Conservation (phyloP, 2,888 invertebrate genomes). For the Lypha dubia region DNA sequence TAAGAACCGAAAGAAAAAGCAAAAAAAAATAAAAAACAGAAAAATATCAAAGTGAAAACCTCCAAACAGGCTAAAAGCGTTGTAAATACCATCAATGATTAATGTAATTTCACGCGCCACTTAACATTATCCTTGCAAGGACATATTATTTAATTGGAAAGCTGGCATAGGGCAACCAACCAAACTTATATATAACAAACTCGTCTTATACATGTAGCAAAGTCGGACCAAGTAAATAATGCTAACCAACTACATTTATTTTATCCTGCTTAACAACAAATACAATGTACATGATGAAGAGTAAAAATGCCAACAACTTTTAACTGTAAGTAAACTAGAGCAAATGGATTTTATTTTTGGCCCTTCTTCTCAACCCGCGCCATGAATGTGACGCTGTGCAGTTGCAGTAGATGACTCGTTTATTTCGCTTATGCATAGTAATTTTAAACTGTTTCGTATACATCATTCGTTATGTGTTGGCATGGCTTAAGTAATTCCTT, state of each 20-base stretch:
- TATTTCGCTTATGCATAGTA: not conserved
- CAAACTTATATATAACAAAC: conserved; percentile 45
- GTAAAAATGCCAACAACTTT: conserved; percentile 61
- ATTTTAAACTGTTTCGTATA: conserved; percentile 25
- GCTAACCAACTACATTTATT: conserved; percentile 51
- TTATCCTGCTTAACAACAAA: conserved; percentile 28
- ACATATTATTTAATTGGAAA: conserved; percentile 81
- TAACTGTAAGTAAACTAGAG: conserved; percentile 62
- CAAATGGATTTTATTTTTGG: conserved; percentile 39
- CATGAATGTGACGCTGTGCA: conserved; percentile 3
- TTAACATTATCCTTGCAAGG: conserved; percentile 82
- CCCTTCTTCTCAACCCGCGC: not conserved
- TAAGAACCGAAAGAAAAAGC: conserved; percentile 4
- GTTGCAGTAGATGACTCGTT: conserved; percentile 10
- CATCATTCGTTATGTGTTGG: conserved; percentile 18
- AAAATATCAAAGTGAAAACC: conserved; percentile 18
- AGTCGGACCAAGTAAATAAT: conserved; percentile 36
- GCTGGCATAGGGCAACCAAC: conserved; percentile 56
- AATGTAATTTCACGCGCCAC: conserved; percentile 83
- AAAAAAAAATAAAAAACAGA: conserved; percentile 12
- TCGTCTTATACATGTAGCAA: not conserved
- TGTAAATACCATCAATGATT: conserved; percentile 82
- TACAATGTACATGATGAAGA: conserved; percentile 48
- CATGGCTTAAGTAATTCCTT: conserved; percentile 64
- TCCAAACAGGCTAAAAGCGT: conserved; percentile 47